Conservation (phyloP, 2,113 vertebrate species). For the Rostratula benghalensis region DNA sequence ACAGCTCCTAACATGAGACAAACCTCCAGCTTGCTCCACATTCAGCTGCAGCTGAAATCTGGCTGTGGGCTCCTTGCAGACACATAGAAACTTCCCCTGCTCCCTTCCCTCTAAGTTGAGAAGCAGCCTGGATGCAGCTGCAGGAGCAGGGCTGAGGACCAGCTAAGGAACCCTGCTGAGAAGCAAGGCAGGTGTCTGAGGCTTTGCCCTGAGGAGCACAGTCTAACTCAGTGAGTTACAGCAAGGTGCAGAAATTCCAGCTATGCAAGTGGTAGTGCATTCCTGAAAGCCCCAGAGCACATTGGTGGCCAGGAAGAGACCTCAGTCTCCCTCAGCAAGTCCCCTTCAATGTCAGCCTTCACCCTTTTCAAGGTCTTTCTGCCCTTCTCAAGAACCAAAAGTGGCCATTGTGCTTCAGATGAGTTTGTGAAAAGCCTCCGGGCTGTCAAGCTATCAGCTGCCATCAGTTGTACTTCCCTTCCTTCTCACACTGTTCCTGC, state of each 20-base stretch:
- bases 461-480: not conserved
- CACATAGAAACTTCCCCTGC: not conserved
- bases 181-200: not conserved
- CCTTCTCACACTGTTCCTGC: not conserved
- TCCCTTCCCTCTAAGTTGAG: not conserved
- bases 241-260: not conserved
- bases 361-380: not conserved
- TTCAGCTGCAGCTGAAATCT: not conserved
- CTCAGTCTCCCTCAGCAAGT: not conserved
- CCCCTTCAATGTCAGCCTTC: not conserved
- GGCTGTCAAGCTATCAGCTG: not conserved
- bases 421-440: not conserved
- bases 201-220: not conserved
- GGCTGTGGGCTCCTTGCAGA: not conserved
- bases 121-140: fast-evolving
- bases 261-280: fast-evolving
- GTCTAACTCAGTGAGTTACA: not conserved
- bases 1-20: fast-evolving
- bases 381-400: slow-evolving; percentile 24
- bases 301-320: not conserved
- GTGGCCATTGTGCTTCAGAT: not conserved
- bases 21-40: not conserved
- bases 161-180: not conserved
- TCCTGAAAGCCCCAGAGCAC: not conserved
- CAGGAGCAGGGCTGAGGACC: not conserved